A percentile compares a stretch with the other conserved stretches of the same genome.
These are phyloP conservation scores for Anguilla rostrata DNA, from an alignment of 2,113 vertebrate genomes.

Conservation along the genomic window DNA sequence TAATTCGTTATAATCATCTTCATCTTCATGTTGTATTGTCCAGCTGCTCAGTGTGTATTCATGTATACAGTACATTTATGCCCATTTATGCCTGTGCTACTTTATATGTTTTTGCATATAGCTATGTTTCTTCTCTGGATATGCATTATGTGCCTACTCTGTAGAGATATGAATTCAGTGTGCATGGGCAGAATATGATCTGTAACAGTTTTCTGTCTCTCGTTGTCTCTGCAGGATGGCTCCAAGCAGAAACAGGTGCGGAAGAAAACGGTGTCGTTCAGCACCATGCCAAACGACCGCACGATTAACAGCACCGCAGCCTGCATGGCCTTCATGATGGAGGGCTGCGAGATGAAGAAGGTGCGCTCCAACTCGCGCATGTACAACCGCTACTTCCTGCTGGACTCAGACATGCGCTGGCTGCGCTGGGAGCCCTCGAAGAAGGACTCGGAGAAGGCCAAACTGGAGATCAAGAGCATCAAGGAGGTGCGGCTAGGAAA, in stretches of 20 bases:
- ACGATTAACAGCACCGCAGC: constrained; percentile 90
- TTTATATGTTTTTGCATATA: neutral
- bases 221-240: constrained; percentile 71
- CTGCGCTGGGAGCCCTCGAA: constrained; percentile 91
- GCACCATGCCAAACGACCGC: constrained; percentile 87
- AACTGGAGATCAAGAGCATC: constrained; percentile 88
- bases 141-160: neutral
- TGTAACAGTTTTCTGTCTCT: neutral
- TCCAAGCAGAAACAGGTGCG: constrained; percentile 80
- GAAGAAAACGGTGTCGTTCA: constrained; percentile 93
- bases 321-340: constrained; percentile 92
- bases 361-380: constrained; percentile 91
- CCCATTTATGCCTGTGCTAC: neutral
- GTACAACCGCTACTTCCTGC: constrained; percentile 89
- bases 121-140: neutral
- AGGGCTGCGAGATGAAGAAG: constrained; percentile 92
- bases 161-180: neutral
- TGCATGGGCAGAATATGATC: neutral
- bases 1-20: neutral
- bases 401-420: constrained; percentile 84
- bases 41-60: too few relatives aligned
- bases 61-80: neutral
- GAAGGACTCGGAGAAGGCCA: constrained; percentile 89
- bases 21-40: too few relatives aligned
- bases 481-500: constrained; percentile 89